Evolutionary conservation across 2,888 invertebrate genomes (phyloP).

Genomic region (Pristionchus mayeri): DNA sequence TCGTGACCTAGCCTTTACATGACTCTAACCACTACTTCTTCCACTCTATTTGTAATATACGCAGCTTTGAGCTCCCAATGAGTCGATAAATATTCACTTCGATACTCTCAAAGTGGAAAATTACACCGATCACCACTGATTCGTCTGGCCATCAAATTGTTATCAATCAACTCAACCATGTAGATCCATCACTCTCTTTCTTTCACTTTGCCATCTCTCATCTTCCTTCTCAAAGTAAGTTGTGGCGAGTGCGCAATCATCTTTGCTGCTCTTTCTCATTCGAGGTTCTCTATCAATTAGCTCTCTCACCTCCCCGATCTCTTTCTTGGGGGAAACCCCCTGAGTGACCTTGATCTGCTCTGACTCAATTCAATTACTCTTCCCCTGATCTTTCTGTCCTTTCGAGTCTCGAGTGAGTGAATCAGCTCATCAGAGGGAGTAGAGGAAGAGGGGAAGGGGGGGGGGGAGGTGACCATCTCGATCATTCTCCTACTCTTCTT

Average conservation of each 20-base stretch:
- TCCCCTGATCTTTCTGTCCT: constrained; percentile 11
- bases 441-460: not conserved
- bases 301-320: not conserved
- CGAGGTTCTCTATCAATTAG: not conserved
- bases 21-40: constrained; percentile 9
- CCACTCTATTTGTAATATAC: constrained; percentile 18
- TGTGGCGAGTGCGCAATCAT: not conserved
- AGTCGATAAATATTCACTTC: constrained; percentile 26
- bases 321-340: not conserved
- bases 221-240: not conserved
- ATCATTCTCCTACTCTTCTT: constrained; percentile 16
- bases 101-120: not conserved
- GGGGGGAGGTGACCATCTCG: not conserved
- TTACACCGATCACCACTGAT: constrained; percentile 22
- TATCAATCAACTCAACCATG: constrained; percentile 40
- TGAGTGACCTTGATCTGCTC: not conserved
- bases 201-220: constrained; percentile 33
- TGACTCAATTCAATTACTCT: constrained; percentile 43
- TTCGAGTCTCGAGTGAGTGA: not conserved
- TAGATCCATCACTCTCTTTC: constrained; percentile 39
- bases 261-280: not conserved
- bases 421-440: not conserved
- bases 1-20: constrained; percentile 23
- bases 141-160: constrained; percentile 4
- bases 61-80: constrained; percentile 20